Evolutionary conservation across 2,113 vertebrate species (phyloP).

Genomic region (Saccopteryx leptura): DNA sequence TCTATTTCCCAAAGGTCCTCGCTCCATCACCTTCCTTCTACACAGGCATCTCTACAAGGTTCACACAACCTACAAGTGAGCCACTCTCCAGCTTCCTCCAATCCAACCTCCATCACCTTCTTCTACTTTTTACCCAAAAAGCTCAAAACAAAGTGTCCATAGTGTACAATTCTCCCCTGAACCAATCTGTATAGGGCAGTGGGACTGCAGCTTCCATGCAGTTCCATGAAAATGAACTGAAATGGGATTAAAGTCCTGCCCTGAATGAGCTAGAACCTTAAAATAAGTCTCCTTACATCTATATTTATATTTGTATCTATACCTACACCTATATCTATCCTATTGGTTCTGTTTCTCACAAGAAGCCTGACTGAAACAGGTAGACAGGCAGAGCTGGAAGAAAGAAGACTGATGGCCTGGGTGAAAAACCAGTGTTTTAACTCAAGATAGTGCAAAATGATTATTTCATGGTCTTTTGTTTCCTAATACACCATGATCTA

Average conservation of each 20-base stretch:
- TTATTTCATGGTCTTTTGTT: background rate
- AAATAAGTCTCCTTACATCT: background rate
- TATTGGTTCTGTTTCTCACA: background rate
- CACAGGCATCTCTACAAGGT: background rate
- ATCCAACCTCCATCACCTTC: background rate
- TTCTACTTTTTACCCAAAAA: background rate
- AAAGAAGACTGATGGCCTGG: background rate
- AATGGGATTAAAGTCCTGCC: background rate
- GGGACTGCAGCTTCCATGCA: background rate
- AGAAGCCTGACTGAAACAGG: background rate
- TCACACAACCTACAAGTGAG: background rate
- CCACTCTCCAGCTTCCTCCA: background rate
- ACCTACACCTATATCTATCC: background rate
- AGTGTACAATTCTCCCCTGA: background rate
- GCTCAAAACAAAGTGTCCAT: background rate
- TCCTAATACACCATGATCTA: background rate
- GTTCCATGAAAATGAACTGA: background rate
- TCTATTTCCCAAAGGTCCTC: background rate
- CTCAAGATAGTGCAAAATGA: background rate
- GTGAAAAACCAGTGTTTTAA: background rate
- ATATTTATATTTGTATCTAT: background rate
- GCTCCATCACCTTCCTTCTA: background rate
- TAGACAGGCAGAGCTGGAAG: background rate
- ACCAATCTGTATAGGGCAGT: background rate
- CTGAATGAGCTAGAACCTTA: background rate